Evolutionary conservation across 2,888 invertebrate genomes (phyloP), one percentile per base, ranked within the genome.

Genomic region (Allolobophora icterica): DNA sequence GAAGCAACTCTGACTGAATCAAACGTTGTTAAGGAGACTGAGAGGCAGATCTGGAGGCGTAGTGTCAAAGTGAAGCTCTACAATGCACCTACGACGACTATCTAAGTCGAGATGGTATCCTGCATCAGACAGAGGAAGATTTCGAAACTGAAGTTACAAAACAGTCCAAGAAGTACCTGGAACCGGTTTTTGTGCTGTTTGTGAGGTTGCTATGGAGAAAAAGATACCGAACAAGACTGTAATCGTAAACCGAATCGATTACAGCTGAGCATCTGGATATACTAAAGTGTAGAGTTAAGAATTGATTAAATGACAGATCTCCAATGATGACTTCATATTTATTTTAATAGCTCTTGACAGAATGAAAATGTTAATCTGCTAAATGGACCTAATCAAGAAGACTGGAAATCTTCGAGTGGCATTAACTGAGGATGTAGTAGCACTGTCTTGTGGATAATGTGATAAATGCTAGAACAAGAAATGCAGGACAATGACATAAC

Each of bases 1-100:
- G 87, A 87, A 87, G 87, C 87, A 38, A 24, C 87, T 35, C 35
- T 87, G 87, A 87, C 87, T 17, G 38, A 87, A 38, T 87, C 87
- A 87, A 87, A 38, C 30, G 21, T 24, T 71, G n/a, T 71, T n/a
- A n/a, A n/a, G 71, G n/a, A 71, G 38, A 17, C 34, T 15, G 38
- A 87, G 38, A 35, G 87, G 24, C 87, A 87, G 87, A 33, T 17
- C 13, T 87, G 87, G 87, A 34, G 87, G 87, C 87, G 87, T 19
- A 87, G 19, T 13, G 87, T 87, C 34, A n/a, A 35, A 87, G 35
- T 87, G 87, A 24, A 87, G 35, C 34, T 87, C 24, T 87, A 87
- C 87, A 87, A 87, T 87, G 87, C 87, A 19, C 34, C 87, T 30
- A 33, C n/a, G 24, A 87, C 87, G 34, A 17, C 33, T 8, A 11